Conservation (phyloP, 2,113 vertebrate genomes). For the Formicarius rufipectus region DNA sequence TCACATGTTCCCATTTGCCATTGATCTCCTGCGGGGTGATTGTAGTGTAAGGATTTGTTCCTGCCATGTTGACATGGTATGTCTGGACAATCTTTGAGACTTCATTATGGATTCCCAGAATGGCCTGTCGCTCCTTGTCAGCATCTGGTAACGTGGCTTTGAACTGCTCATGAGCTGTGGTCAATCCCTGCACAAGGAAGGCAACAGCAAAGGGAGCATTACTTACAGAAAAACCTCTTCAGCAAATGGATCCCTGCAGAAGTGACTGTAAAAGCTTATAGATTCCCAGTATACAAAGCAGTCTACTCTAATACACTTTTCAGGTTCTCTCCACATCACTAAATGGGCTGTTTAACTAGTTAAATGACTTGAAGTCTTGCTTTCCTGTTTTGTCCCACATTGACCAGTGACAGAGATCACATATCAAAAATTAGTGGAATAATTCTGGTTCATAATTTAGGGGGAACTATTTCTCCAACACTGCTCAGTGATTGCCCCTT, state of each 20-base stretch:
- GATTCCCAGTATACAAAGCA: neutral
- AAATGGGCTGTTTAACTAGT: neutral
- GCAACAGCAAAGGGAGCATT: neutral
- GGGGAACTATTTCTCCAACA: neutral
- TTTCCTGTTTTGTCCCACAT: neutral
- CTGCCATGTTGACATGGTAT: slow-evolving; percentile 96
- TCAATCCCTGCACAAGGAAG: slow-evolving; percentile 83
- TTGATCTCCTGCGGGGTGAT: slow-evolving; percentile 96
- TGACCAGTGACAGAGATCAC: neutral
- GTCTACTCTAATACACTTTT: neutral
- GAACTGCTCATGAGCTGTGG: slow-evolving; percentile 97
- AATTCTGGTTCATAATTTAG: neutral
- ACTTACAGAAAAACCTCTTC: neutral
- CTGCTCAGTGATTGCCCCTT: neutral
- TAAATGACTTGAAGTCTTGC: neutral
- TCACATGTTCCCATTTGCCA: slow-evolving; percentile 96
- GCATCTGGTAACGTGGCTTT: slow-evolving; percentile 97
- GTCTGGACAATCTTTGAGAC: slow-evolving; percentile 97
- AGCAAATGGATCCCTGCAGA: neutral
- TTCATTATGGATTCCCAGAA: slow-evolving; percentile 97
- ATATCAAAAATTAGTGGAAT: neutral
- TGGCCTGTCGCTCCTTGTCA: slow-evolving; percentile 93
- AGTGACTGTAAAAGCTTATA: neutral
- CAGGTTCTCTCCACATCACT: neutral
- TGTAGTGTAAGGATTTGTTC: slow-evolving; percentile 93